phyloP scores from a whole-genome alignment of 2,888 invertebrate species.

The Mycalesis mineus region DNA sequence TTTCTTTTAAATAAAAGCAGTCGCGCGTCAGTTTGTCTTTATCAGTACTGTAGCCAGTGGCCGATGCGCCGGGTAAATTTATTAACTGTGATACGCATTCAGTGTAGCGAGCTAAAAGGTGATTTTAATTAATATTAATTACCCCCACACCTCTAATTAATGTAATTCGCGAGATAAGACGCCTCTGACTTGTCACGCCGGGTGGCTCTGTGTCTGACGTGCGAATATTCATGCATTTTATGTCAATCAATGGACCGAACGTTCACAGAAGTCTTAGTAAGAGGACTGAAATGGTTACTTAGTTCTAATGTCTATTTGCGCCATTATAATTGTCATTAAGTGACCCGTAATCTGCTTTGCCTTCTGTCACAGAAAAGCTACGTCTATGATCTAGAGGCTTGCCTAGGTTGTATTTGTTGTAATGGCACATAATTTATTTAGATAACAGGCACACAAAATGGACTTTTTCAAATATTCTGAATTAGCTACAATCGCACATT shows the following conservation, averaged over 20 bases:
- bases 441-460: too few relatives aligned
- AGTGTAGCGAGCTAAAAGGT: slow-evolving; percentile 73
- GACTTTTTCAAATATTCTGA: too few relatives aligned
- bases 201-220: slow-evolving; percentile 34
- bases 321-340: too few relatives aligned
- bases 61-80: slow-evolving; percentile 69
- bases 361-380: too few relatives aligned
- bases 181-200: slow-evolving; percentile 49
- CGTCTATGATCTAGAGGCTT: too few relatives aligned
- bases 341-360: too few relatives aligned
- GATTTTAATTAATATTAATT: slow-evolving; percentile 78
- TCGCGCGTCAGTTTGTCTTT: slow-evolving; percentile 60
- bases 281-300: neutral
- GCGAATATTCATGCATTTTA: slow-evolving; percentile 23
- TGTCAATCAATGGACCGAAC: slow-evolving; percentile 14
- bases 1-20: slow-evolving; percentile 20
- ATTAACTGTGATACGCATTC: slow-evolving; percentile 77
- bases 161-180: slow-evolving; percentile 70
- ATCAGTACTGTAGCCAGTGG: slow-evolving; percentile 60
- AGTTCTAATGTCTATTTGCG: too few relatives aligned
- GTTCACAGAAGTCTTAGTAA: neutral
- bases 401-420: too few relatives aligned
- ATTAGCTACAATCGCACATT: too few relatives aligned
- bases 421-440: too few relatives aligned
- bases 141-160: slow-evolving; percentile 76